Evolutionary conservation across 2,888 invertebrate species (phyloP), one percentile per base, ranked within the genome.

Genomic region (Cephus rjabovi): DNA sequence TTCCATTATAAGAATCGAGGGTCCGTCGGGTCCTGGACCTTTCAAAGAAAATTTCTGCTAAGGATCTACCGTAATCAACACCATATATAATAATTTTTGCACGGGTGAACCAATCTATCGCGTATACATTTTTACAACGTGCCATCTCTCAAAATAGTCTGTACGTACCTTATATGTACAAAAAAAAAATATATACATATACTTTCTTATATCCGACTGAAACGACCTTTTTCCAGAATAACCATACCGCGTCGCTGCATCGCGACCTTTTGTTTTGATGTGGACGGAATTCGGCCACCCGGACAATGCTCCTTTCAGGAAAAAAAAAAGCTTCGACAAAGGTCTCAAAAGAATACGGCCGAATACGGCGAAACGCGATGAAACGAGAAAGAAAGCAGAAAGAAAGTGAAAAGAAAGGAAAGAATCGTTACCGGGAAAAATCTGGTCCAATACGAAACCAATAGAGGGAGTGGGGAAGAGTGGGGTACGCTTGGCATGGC

Each of bases 251-350:
- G 56, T 56, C 56, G 56, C 9, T 56, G 23, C 56, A 23, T 56
- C 9, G 15, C 23, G 23, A 23, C 56, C 56, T 56, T 23, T 56
- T 56, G 56, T 56, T 56, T 56, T 56, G 56, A 56, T 9, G 77
- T 76, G 80, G 83, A 81, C 76, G 77, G 81, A 84, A 85, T 83
- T 81, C 82, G 81, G 81, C 79, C 82, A 81, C 79, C 80, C 80
- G 82, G 79, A 80, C 81, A 83, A 85, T 85, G 81, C 81, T 82
- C 82, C 83, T 84, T 84, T 80, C 81, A 23, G 56, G 2, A 6
- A 56, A 56, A 56, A 56, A 40, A 23, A 56, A 23, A 35, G 3
- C 35, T 56, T 56, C 2, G 23, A 56, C 56, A 56, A 56, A 56
- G 56, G 56, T 56, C 1, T 23, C 9, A 23, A 23, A 23, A 23